These are phyloP conservation scores for Hirtodrosophila duncani DNA, from an alignment of 2,888 invertebrate genomes.

Conservation along the genomic window DNA sequence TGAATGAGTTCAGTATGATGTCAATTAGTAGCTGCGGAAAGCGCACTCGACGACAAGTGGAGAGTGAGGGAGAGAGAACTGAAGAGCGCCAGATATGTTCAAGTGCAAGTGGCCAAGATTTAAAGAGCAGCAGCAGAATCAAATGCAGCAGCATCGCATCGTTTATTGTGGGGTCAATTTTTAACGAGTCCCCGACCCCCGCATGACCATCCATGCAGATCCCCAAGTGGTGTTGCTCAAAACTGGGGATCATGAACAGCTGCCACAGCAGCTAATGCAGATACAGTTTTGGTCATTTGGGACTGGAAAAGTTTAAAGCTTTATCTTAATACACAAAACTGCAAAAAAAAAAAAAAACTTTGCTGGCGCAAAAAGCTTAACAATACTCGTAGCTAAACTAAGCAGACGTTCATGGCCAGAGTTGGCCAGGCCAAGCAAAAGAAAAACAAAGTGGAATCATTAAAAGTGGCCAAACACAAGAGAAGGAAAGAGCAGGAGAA, in stretches of 20 bases:
- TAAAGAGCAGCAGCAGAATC: too few species aligned
- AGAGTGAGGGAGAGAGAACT: too few species aligned
- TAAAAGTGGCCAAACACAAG: slow-evolving; percentile 26
- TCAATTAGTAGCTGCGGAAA: slow-evolving; percentile 72
- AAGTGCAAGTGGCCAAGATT: too few species aligned
- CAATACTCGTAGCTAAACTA: slow-evolving; percentile 30
- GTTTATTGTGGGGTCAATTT: too few species aligned
- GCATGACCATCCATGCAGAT: too few species aligned
- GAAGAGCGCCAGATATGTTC: too few species aligned
- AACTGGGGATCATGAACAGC: slow-evolving; percentile 21
- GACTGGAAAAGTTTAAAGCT: slow-evolving; percentile 39
- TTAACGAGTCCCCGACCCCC: too few species aligned
- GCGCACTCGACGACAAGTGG: slow-evolving; percentile 58
- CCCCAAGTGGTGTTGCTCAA: background rate
- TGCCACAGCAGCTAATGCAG: background rate
- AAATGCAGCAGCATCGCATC: too few species aligned
- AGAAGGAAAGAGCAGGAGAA: slow-evolving; percentile 5
- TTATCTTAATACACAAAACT: slow-evolving; percentile 49
- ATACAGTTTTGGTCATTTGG: background rate
- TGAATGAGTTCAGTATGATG: slow-evolving; percentile 73
- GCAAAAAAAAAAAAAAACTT: slow-evolving; percentile 36
- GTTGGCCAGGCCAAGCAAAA: too few species aligned
- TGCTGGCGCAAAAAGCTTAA: slow-evolving; percentile 44
- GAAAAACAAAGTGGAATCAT: slow-evolving; percentile 29
- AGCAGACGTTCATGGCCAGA: slow-evolving; percentile 6